Evolutionary conservation across 2,113 vertebrate genomes (phyloP).

Genomic region (Tamias sibiricus): DNA sequence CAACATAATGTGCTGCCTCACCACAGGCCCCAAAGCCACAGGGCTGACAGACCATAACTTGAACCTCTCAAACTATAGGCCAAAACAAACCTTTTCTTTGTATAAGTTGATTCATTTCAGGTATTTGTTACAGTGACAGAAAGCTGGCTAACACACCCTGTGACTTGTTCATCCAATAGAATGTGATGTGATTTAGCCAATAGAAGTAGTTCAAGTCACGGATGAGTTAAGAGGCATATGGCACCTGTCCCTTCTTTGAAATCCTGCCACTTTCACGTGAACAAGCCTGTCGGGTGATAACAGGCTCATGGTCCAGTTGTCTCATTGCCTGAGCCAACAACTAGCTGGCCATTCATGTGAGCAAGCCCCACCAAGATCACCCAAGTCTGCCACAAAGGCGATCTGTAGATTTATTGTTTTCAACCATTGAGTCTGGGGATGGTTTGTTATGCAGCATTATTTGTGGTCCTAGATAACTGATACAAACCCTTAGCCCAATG

Average conservation of each 20-base stretch:
- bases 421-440: neutral
- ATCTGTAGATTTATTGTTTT: neutral
- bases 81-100: neutral
- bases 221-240: neutral
- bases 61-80: too few relatives aligned
- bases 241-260: neutral
- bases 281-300: neutral
- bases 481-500: neutral
- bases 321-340: neutral
- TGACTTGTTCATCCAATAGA: neutral
- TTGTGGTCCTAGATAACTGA: neutral
- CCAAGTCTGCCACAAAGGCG: neutral
- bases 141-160: neutral
- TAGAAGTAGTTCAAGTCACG: neutral
- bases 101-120: neutral
- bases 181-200: neutral
- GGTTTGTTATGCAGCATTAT: neutral
- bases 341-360: neutral
- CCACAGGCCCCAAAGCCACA: too few relatives aligned
- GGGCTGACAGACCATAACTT: too few relatives aligned
- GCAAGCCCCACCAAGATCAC: neutral
- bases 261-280: neutral
- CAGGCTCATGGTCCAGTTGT: neutral
- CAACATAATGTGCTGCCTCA: neutral
- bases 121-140: neutral